phyloP scores from a whole-genome alignment of 2,113 vertebrate species.

The Monopterus albus region DNA sequence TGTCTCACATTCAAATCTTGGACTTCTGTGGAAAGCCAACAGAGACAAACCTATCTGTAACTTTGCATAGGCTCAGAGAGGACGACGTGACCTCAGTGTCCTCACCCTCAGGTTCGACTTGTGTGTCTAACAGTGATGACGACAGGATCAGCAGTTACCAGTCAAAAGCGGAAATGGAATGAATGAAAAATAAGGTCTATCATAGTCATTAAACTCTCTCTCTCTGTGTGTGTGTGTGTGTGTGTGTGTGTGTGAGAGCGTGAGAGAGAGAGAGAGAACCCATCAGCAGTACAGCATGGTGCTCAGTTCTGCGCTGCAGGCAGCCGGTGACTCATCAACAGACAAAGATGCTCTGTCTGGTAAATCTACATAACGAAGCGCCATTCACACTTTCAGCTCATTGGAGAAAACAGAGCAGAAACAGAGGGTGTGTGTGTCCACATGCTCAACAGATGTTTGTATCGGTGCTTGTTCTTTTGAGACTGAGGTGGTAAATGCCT shows the following conservation, averaged over 20 bases:
- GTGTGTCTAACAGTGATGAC: neutral
- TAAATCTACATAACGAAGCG: slow-evolving; percentile 17
- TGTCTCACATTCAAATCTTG: slow-evolving; percentile 3
- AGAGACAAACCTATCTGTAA: neutral
- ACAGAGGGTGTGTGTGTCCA: slow-evolving; percentile 6
- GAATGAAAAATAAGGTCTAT: neutral
- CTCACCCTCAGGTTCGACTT: neutral
- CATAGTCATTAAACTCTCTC: neutral
- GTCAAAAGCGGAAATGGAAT: neutral
- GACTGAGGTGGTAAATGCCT: neutral
- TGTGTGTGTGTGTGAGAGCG: slow-evolving; percentile 21
- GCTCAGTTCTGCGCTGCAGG: slow-evolving; percentile 23
- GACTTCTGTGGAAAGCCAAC: slow-evolving; percentile 2
- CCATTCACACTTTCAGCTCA: slow-evolving; percentile 31
- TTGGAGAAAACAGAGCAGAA: neutral
- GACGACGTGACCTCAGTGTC: too few species aligned
- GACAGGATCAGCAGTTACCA: neutral
- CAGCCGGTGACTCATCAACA: slow-evolving; percentile 51
- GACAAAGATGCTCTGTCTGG: slow-evolving; percentile 7
- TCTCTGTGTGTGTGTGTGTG: slow-evolving; percentile 12
- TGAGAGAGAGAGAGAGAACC: neutral
- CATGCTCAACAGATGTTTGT: slow-evolving; percentile 23
- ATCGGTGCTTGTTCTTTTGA: neutral
- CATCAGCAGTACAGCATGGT: neutral
- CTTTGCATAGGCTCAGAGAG: neutral